phyloP scores from a whole-genome alignment of 2,888 invertebrate genomes.

The Lithophane ornitopus region DNA sequence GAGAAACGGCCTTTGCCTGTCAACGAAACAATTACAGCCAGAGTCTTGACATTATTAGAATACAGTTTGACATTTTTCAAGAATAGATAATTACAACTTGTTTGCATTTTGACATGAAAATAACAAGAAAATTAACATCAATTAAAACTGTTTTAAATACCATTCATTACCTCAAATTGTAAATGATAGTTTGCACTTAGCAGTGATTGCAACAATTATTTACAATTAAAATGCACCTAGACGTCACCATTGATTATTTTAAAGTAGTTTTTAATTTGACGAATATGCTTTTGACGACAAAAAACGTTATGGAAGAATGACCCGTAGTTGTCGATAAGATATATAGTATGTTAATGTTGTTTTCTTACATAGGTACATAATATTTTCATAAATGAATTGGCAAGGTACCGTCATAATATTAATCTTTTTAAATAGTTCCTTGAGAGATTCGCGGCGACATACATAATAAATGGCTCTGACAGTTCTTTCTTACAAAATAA shows the following conservation, averaged over 20 bases:
- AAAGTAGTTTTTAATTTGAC: neutral
- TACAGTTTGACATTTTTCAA: slow-evolving; percentile 7
- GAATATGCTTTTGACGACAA: neutral
- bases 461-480: no score
- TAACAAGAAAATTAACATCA: slow-evolving; percentile 46
- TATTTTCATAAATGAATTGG: no score
- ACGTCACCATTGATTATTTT: neutral
- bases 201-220: slow-evolving; percentile 38
- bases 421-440: no score
- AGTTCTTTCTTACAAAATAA: no score
- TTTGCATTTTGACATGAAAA: slow-evolving; percentile 36
- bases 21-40: slow-evolving; percentile 5
- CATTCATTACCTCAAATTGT: slow-evolving; percentile 29
- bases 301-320: no score
- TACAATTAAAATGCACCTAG: slow-evolving; percentile 52
- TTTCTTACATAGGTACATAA: no score
- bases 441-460: no score
- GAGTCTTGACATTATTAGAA: no score
- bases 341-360: no score
- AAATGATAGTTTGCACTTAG: slow-evolving; percentile 23
- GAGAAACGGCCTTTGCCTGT: neutral
- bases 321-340: no score
- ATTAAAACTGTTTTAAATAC: slow-evolving; percentile 29
- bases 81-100: slow-evolving; percentile 28
- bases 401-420: no score